These are phyloP conservation scores for Chaetodon trifascialis DNA, from an alignment of 2,113 vertebrate genomes.

Conservation along the genomic window DNA sequence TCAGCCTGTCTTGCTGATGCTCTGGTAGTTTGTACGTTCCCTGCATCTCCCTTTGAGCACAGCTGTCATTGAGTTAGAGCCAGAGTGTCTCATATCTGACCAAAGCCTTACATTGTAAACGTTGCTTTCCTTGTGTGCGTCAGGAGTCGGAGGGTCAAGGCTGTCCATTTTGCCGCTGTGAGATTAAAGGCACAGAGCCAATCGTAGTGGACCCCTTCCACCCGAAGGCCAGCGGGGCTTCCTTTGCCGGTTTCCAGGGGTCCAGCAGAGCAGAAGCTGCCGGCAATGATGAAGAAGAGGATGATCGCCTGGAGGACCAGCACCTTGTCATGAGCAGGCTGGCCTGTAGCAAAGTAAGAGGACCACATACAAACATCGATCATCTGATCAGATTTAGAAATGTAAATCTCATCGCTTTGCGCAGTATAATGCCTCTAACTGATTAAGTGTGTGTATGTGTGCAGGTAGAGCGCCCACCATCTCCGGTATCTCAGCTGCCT, in stretches of 20 bases:
- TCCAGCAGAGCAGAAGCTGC: constrained; percentile 88
- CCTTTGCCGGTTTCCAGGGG: constrained; percentile 87
- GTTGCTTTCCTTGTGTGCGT: neutral
- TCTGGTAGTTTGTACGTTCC: too few species aligned
- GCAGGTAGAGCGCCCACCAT: constrained; percentile 95
- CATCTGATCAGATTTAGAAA: neutral
- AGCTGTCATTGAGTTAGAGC: neutral
- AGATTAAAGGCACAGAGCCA: constrained; percentile 98
- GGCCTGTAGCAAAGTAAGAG: constrained; percentile 90
- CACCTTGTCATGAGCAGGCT: constrained; percentile 95
- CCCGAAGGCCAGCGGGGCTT: constrained; percentile 86
- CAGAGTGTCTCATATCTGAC: neutral
- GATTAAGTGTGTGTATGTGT: constrained; percentile 1
- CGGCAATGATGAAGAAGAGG: constrained; percentile 93
- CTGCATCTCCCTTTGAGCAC: too few species aligned
- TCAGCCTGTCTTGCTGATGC: neutral
- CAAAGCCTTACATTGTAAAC: neutral
- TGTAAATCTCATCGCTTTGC: neutral
- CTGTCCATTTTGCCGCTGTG: constrained; percentile 97
- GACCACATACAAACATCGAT: neutral
- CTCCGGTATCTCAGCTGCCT: constrained; percentile 92
- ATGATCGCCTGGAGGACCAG: constrained; percentile 93
- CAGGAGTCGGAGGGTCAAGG: constrained; percentile 98
- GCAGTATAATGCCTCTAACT: neutral
- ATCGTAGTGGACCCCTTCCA: constrained; percentile 98